Conservation (phyloP, 2,113 vertebrate species). For the Cairina moschata region DNA sequence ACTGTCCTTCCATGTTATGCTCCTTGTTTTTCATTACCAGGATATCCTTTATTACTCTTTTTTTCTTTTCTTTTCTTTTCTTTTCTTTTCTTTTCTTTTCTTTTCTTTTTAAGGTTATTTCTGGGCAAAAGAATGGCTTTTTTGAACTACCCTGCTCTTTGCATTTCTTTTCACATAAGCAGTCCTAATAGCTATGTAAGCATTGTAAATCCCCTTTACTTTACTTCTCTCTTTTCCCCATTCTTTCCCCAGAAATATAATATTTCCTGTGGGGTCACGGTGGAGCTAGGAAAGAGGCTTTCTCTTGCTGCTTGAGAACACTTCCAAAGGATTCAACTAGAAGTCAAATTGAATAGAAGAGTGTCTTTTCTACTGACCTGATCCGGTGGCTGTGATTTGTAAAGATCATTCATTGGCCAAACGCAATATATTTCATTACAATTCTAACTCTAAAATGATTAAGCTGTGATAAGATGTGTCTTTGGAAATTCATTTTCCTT, state of each 20-base stretch:
- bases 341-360: not conserved
- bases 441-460: not conserved
- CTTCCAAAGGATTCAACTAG: not conserved
- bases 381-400: not conserved
- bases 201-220: not conserved
- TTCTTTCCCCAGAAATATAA: not conserved
- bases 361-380: not conserved
- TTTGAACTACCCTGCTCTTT: not conserved
- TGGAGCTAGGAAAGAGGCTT: not conserved
- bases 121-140: conserved; percentile 27
- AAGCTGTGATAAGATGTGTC: not conserved
- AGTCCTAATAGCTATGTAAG: not conserved
- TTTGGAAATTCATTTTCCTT: not conserved
- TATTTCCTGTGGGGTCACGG: not conserved
- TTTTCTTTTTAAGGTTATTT: conserved; percentile 23
- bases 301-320: not conserved
- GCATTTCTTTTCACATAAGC: not conserved
- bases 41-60: conserved; percentile 22
- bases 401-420: not conserved
- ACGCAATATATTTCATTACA: not conserved
- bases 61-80: no score
- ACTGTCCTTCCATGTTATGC: conserved; percentile 66
- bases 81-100: not conserved
- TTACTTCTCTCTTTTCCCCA: not conserved
- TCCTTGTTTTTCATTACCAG: conserved; percentile 69